These are phyloP conservation scores for Channa striata DNA, from an alignment of 2,797 vertebrate genomes.

Conservation along the genomic window DNA sequence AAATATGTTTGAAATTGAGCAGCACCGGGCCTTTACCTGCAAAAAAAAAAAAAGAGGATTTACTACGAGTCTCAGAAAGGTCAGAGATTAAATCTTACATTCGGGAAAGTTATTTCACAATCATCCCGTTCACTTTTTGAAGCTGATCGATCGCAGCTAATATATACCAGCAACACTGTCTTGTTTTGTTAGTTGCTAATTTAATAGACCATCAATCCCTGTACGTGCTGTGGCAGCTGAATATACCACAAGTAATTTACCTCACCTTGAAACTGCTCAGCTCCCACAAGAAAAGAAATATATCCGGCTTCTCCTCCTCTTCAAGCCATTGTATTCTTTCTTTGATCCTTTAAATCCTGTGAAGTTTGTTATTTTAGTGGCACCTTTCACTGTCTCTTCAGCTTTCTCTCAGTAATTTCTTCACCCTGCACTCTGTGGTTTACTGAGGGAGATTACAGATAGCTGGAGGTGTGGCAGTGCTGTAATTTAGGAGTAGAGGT, in stretches of 20 bases:
- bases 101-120: conserved; percentile 63
- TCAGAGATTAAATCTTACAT: conserved; percentile 55
- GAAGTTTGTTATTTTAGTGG: conserved; percentile 52
- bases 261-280: conserved; percentile 73
- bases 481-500: conserved; percentile 64
- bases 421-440: conserved; percentile 45
- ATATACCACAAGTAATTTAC: conserved; percentile 50
- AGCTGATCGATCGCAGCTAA: conserved; percentile 53
- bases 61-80: conserved; percentile 52
- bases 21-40: conserved; percentile 44
- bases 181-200: conserved; percentile 60
- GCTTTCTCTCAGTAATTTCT: conserved; percentile 47
- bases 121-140: conserved; percentile 47
- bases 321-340: conserved; percentile 55
- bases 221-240: conserved; percentile 28
- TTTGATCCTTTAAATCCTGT: conserved; percentile 48
- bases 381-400: conserved; percentile 54
- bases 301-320: conserved; percentile 45
- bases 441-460: conserved; percentile 67
- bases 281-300: conserved; percentile 48
- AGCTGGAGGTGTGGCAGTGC: conserved; percentile 64
- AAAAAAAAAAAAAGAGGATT: conserved; percentile 54
- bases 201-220: conserved; percentile 59
- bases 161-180: conserved; percentile 25
- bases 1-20: conserved; percentile 68